These are phyloP conservation scores for Oncorhynchus mykiss DNA, from an alignment of 2,113 vertebrate species.

Conservation along the genomic window DNA sequence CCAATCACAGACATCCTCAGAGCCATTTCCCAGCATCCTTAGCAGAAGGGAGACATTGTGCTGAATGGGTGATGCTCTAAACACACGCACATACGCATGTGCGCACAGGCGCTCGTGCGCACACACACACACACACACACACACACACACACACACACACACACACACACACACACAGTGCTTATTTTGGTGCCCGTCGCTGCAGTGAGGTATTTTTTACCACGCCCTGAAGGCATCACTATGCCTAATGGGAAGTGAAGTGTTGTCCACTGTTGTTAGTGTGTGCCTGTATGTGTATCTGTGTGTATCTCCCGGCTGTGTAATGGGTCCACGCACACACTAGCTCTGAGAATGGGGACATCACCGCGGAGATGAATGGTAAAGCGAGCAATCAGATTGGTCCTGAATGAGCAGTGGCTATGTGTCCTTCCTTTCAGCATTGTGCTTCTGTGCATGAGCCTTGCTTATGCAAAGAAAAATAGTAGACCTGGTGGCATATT, in stretches of 20 bases:
- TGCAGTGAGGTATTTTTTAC: conserved; percentile 64
- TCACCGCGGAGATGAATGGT: neutral
- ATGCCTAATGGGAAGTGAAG: conserved; percentile 70
- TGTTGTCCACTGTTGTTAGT: conserved; percentile 68
- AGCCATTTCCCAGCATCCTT: neutral
- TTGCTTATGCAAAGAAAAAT: conserved; percentile 14
- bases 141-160: conserved; percentile 1
- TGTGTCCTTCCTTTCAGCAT: conserved; percentile 28
- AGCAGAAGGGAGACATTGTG: neutral
- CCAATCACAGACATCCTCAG: neutral
- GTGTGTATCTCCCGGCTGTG: conserved; percentile 53
- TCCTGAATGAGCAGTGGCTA: neutral
- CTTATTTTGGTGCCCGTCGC: conserved; percentile 42
- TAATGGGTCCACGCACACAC: conserved; percentile 49
- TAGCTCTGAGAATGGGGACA: conserved; percentile 33
- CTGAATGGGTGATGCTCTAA: neutral
- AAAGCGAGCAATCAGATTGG: conserved; percentile 50
- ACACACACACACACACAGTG: conserved; percentile 5
- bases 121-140: neutral
- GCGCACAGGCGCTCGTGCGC: too few relatives aligned
- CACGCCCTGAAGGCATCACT: conserved; percentile 57
- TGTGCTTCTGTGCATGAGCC: conserved; percentile 17
- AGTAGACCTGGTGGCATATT: neutral
- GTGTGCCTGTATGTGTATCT: conserved; percentile 36
- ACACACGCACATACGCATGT: neutral